Evolutionary conservation across 1,140 invertebrate genomes (phyloP).

Genomic region (Doryteuthis pealeii): DNA sequence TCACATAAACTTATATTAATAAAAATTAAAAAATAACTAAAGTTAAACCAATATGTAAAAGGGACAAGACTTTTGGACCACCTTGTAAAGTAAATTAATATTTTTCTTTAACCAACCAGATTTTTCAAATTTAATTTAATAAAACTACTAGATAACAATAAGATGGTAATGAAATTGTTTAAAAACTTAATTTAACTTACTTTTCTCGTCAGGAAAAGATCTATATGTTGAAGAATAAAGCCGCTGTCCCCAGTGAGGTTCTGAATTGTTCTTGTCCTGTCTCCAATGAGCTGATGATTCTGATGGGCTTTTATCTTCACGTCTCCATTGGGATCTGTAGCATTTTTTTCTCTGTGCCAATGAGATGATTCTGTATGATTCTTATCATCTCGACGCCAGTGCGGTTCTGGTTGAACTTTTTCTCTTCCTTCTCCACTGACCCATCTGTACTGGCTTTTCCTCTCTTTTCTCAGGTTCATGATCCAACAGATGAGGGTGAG

Average conservation of each 20-base stretch:
- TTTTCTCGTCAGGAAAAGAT: constrained; percentile 6
- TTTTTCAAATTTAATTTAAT: no score
- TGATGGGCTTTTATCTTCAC: constrained; percentile 1
- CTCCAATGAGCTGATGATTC: background rate
- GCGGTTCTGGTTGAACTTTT: background rate
- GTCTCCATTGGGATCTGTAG: background rate
- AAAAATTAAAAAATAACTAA: no score
- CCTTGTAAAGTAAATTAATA: no score
- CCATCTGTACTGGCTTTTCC: background rate
- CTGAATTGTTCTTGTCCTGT: background rate
- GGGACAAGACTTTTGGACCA: no score
- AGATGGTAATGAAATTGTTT: no score
- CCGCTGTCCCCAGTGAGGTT: background rate
- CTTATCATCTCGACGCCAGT: constrained; percentile 5
- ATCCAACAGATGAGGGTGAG: background rate
- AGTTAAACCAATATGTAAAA: no score
- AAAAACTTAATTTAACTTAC: background rate
- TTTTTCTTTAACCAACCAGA: no score
- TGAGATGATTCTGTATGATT: background rate
- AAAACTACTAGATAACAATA: no score
- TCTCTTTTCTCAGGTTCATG: constrained; percentile 10
- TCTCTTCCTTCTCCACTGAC: background rate
- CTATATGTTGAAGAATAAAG: background rate
- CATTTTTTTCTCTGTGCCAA: background rate
- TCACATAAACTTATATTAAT: no score